Percentiles rank a stretch among this genome's conserved stretches.
These are phyloP conservation scores for Hylaea fasciaria DNA, from an alignment of 2,888 invertebrate genomes.

Conservation along the genomic window DNA sequence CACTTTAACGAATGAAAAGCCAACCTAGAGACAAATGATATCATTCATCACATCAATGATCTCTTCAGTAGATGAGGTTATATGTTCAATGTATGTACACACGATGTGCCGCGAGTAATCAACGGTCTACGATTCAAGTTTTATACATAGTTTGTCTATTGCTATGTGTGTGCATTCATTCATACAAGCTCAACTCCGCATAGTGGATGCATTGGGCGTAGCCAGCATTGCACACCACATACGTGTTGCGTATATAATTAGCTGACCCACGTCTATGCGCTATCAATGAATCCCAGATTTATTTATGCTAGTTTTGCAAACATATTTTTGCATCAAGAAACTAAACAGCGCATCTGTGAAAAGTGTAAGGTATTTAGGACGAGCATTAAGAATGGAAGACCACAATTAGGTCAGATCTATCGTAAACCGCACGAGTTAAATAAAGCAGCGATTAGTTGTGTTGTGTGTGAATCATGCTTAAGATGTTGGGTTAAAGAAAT, in stretches of 20 bases:
- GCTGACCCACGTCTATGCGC: neutral
- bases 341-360: constrained; percentile 16
- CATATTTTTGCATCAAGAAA: constrained; percentile 2
- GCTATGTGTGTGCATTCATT: constrained; percentile 43
- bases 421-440: constrained; percentile 27
- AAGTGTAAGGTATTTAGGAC: constrained; percentile 20
- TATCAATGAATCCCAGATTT: neutral
- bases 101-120: constrained; percentile 35
- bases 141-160: constrained; percentile 24
- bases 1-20: constrained; percentile 17
- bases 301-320: neutral
- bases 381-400: constrained; percentile 20
- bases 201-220: constrained; percentile 3
- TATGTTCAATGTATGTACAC: constrained; percentile 43
- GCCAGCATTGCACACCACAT: neutral
- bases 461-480: constrained; percentile 36
- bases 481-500: constrained; percentile 24
- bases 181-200: constrained; percentile 12
- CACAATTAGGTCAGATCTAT: constrained; percentile 42
- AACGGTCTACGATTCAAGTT: constrained; percentile 27
- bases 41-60: constrained; percentile 24
- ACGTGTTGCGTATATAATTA: neutral
- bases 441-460: constrained; percentile 39
- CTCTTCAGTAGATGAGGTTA: constrained; percentile 3
- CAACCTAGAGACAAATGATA: constrained; percentile 6